phyloP scores from a whole-genome alignment of 2,113 vertebrate species.

The Axis porcinus region DNA sequence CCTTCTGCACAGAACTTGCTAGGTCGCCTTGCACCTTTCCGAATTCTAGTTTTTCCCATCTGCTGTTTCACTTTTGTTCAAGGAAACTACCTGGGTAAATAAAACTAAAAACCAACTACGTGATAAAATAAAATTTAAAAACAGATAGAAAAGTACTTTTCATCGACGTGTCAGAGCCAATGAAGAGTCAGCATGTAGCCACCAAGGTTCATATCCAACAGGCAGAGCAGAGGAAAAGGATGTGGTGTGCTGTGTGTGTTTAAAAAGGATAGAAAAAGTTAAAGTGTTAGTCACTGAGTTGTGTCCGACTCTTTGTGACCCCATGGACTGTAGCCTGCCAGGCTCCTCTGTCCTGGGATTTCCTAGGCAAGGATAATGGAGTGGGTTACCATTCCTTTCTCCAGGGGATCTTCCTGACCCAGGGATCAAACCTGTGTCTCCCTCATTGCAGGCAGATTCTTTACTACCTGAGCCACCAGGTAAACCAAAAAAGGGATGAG shows the following conservation, averaged over 20 bases:
- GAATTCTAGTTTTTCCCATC: neutral
- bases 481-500: neutral
- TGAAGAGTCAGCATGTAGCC: neutral
- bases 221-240: neutral
- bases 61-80: neutral
- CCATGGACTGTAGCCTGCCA: neutral
- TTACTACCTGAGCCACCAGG: neutral
- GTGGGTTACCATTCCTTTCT: neutral
- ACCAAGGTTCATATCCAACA: neutral
- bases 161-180: neutral
- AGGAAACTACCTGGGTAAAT: neutral
- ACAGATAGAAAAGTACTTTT: neutral
- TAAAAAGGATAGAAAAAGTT: neutral
- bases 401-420: neutral
- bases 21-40: neutral
- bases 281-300: neutral
- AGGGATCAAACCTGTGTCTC: neutral
- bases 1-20: neutral
- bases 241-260: neutral
- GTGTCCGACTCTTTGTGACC: neutral
- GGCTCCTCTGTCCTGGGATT: neutral
- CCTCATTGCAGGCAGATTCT: neutral
- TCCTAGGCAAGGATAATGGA: neutral
- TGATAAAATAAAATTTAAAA: neutral
- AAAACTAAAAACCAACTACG: slow-evolving; percentile 9